Conservation (phyloP, 2,888 invertebrate species). For the Andricus curvator region DNA sequence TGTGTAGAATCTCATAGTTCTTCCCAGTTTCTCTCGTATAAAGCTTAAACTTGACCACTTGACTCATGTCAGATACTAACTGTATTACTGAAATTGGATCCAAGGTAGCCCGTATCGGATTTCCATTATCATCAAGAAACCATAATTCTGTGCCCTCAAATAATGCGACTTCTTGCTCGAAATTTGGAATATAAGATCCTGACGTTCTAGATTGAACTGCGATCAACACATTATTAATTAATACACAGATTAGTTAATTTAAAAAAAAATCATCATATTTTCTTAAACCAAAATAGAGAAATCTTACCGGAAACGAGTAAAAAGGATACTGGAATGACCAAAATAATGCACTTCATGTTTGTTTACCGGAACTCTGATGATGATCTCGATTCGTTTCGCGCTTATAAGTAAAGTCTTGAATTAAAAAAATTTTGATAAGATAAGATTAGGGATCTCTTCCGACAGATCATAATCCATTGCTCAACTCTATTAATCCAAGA, state of each 20-base stretch:
- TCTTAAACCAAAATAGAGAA: neutral
- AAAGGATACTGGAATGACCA: neutral
- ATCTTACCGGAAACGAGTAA: constrained; percentile 3
- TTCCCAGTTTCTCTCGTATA: constrained; percentile 50
- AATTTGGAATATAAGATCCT: neutral
- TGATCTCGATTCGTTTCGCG: neutral
- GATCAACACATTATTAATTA: too few relatives aligned
- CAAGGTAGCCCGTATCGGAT: constrained; percentile 44
- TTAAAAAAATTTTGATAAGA: neutral
- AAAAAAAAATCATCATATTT: neutral
- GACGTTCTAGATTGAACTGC: neutral
- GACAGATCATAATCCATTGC: neutral
- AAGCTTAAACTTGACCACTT: constrained; percentile 58
- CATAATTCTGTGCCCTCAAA: constrained; percentile 28
- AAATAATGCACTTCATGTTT: neutral
- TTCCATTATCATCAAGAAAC: constrained; percentile 51
- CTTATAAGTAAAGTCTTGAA: neutral
- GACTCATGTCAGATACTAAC: neutral
- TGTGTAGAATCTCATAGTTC: constrained; percentile 43
- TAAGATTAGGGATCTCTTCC: neutral
- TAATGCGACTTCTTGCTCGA: neutral
- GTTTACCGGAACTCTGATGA: neutral
- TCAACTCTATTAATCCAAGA: neutral
- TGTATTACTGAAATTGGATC: neutral
- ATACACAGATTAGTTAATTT: too few relatives aligned